phyloP scores from a whole-genome alignment of 1,140 invertebrate species.

The Platorchestia sp. region DNA sequence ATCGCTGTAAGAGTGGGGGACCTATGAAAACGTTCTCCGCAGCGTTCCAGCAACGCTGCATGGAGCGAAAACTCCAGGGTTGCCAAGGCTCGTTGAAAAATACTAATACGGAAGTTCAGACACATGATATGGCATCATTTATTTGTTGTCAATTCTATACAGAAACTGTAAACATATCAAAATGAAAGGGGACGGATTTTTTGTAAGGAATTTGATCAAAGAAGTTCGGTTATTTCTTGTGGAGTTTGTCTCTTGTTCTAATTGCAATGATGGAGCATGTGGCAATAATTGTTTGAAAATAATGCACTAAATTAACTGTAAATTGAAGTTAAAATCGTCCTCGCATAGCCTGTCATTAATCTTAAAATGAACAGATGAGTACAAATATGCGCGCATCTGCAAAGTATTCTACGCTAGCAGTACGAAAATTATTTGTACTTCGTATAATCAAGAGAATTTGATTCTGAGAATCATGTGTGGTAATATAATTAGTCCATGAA shows the following conservation, averaged over 20 bases:
- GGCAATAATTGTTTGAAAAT: neutral
- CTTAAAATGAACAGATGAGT: neutral
- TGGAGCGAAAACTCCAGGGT: neutral
- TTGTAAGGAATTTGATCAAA: neutral
- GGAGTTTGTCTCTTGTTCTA: neutral
- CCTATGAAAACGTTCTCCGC: too few species aligned
- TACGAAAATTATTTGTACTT: neutral
- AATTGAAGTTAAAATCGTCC: neutral
- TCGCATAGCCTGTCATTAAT: neutral
- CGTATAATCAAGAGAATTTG: neutral
- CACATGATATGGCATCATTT: neutral
- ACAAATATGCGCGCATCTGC: neutral
- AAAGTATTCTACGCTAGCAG: neutral
- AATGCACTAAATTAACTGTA: neutral
- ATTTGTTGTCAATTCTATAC: neutral
- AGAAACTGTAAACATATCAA: neutral
- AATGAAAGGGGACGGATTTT: neutral
- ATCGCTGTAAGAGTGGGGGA: too few species aligned
- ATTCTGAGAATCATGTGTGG: neutral
- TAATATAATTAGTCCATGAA: neutral
- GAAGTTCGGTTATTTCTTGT: neutral
- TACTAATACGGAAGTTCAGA: neutral
- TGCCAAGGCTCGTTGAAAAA: neutral
- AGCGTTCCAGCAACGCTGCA: neutral
- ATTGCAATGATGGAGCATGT: neutral